Percentiles rank a stretch among this genome's conserved stretches.
Evolutionary conservation across 2,797 vertebrate species (phyloP).

Genomic region (Rhinoraja longicauda): DNA sequence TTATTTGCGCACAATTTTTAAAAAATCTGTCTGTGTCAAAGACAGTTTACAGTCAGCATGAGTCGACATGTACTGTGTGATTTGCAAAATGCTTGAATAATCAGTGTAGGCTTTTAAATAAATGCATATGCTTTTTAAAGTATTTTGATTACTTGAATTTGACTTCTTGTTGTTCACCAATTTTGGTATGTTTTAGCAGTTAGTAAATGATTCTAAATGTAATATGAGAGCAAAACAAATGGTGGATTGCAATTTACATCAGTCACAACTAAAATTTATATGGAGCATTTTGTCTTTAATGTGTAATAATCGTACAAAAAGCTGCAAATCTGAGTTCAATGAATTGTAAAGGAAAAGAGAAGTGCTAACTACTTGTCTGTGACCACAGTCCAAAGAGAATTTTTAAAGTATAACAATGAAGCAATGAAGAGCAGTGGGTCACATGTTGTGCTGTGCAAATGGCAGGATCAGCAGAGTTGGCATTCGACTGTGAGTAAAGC

Average conservation of each 20-base stretch:
- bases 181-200: neutral
- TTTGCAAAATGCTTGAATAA: neutral
- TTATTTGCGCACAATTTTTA: too few species aligned
- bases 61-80: neutral
- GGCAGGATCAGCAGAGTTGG: slow-evolving; percentile 6
- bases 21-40: neutral
- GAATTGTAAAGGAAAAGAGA: neutral
- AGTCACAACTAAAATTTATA: neutral
- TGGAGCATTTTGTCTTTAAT: neutral
- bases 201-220: neutral
- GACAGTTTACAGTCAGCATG: neutral
- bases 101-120: neutral
- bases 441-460: neutral
- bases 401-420: neutral
- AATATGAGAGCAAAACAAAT: neutral
- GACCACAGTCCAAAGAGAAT: neutral
- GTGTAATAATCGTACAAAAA: neutral
- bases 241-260: neutral
- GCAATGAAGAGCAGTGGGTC: neutral
- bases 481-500: slow-evolving; percentile 38
- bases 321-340: neutral
- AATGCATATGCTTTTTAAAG: neutral
- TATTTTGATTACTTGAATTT: neutral
- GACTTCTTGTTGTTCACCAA: neutral
- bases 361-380: neutral